Evolutionary conservation across 2,888 invertebrate species (phyloP).

Genomic region (Cyclophora punctaria): DNA sequence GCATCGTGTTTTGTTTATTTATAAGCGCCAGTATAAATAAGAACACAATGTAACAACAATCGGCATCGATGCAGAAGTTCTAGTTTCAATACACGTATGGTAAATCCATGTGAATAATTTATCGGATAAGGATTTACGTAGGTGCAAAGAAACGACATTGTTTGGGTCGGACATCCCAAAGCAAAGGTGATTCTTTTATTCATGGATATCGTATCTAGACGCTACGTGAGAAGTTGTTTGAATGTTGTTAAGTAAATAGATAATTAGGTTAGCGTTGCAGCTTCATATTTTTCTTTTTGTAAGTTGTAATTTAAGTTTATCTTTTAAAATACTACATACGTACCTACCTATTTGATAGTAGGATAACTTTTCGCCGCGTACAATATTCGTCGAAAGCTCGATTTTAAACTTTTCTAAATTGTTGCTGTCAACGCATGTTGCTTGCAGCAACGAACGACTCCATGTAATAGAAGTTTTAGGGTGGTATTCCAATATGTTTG

Average conservation of each 20-base stretch:
- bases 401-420: no score
- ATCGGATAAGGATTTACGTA: constrained; percentile 36
- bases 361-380: no score
- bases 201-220: constrained; percentile 26
- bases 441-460: no score
- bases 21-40: constrained; percentile 4
- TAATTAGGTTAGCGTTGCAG: constrained; percentile 1
- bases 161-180: constrained; percentile 27
- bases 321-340: no score
- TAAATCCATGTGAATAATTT: constrained; percentile 36
- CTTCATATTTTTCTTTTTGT: neutral
- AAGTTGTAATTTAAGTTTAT: neutral
- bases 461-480: no score
- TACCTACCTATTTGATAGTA: no score
- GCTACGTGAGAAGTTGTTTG: constrained; percentile 27
- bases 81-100: constrained; percentile 23
- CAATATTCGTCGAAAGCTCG: no score
- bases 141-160: constrained; percentile 47
- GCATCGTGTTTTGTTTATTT: neutral
- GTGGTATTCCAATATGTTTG: no score
- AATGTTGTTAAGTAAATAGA: constrained; percentile 24
- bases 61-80: constrained; percentile 8
- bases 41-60: constrained; percentile 1
- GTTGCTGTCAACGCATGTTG: no score
- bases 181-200: constrained; percentile 41